These are phyloP conservation scores for Limenitis camilla DNA, from an alignment of 2,888 invertebrate genomes.

Conservation along the genomic window DNA sequence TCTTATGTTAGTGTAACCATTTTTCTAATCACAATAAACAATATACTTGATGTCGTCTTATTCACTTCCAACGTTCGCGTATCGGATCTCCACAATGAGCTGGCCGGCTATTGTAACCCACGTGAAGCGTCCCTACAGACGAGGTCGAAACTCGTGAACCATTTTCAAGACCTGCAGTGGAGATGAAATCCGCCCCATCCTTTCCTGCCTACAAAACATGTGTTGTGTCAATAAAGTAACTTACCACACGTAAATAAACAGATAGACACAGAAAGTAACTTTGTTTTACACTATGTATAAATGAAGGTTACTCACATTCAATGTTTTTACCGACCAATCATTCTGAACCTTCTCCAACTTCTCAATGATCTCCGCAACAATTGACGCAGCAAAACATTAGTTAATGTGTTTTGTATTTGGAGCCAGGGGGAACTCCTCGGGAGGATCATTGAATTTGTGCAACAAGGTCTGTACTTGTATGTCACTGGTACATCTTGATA, in stretches of 20 bases:
- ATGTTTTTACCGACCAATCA: conserved; percentile 85
- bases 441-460: conserved; percentile 75
- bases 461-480: conserved; percentile 73
- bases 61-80: too few species aligned
- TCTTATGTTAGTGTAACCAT: too few species aligned
- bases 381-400: conserved; percentile 81
- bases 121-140: conserved; percentile 82
- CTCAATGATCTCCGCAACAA: conserved; percentile 85
- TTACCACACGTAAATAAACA: conserved; percentile 73
- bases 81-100: too few species aligned
- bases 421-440: conserved; percentile 79
- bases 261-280: conserved; percentile 49
- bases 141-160: conserved; percentile 82
- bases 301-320: conserved; percentile 57
- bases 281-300: conserved; percentile 31
- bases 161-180: conserved; percentile 86
- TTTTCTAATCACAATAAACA: too few species aligned
- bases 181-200: conserved; percentile 86
- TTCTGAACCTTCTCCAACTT: conserved; percentile 85
- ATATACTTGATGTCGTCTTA: too few species aligned
- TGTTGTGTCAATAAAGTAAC: conserved; percentile 81
- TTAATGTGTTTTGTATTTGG: conserved; percentile 84
- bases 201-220: too few species aligned
- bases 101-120: conserved; percentile 29
- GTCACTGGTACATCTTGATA: conserved; percentile 67